Base-by-base conservation (phyloP, 2,113 vertebrate species). In the Bos indicus region DNA sequence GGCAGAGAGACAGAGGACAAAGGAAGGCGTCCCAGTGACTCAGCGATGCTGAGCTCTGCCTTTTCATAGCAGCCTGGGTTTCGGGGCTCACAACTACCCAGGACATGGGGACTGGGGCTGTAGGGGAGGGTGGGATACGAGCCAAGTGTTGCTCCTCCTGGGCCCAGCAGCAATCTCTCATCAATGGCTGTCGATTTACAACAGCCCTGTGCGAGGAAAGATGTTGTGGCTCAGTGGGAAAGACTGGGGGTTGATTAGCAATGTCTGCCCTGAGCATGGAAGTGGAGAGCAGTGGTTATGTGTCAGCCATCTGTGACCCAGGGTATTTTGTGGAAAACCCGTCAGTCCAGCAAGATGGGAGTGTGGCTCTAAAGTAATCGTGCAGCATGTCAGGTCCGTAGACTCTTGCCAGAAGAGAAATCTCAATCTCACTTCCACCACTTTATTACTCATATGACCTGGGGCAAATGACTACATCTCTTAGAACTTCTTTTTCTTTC, bases 1-100 rank as follows among this genome's bases (percentile, higher is more conserved):
- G 87, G 88, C 93, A 94, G 67, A 94, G 64, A 94, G 94, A 88
- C 96, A 91, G 94, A 97, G 94, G 94, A 96, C 95, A 87, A 33
- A 54, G 51, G 59, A 82, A 54, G 40, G 43, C 60, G 48, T 95
- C 64, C 59, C 52, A 48, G 67, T 59, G 97, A 94, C 94, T 94
- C 56, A 64, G 28, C 17, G 9, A 1, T 4, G 0, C 2, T 2
- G 92, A 85, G 25, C 36, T 26, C 74, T 51, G 43, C 13, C 21
- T 52, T 5, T 30, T 62, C 80, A 59, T 0, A 19, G 83, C 60
- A 26, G 36, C n/a, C 46, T 4, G 3, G 40, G 17, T 16, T 91
- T 30, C 8, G 5, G 43, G 54, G 13, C 85, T 90, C 16, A 25
- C 0, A 33, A 25, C 21, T 33, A 10, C 51, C 21, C 57, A 57